phyloP scores from a whole-genome alignment of 2,888 invertebrate species.

The Sinelater perroti region DNA sequence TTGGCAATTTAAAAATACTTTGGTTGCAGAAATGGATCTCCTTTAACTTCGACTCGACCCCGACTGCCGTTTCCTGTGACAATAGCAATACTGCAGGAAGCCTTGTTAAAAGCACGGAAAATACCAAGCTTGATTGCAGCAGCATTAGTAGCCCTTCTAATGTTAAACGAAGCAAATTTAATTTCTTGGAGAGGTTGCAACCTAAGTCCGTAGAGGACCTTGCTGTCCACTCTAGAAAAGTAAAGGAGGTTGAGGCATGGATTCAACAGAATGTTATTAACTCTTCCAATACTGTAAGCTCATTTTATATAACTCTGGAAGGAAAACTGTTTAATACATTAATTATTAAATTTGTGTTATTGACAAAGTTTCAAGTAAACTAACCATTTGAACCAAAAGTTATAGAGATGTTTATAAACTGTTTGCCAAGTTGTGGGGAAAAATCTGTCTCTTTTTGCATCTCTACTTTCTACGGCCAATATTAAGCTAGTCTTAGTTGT shows the following conservation, averaged over 20 bases:
- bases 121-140: conserved; percentile 2
- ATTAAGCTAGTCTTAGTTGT: too few species aligned
- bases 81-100: not conserved
- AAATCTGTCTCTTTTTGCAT: too few species aligned
- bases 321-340: too few species aligned
- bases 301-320: too few species aligned
- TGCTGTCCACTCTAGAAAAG: conserved; percentile 78
- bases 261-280: conserved; percentile 54
- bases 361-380: too few species aligned
- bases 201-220: conserved; percentile 70
- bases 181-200: conserved; percentile 70
- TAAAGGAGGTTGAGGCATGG: conserved; percentile 78
- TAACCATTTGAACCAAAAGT: too few species aligned
- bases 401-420: too few species aligned
- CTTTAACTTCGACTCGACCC: conserved; percentile 38
- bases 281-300: not conserved
- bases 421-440: too few species aligned
- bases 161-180: conserved; percentile 45
- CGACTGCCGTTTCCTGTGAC: too few species aligned
- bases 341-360: too few species aligned
- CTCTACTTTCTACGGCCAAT: too few species aligned
- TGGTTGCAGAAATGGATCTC: conserved; percentile 44
- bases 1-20: not conserved
- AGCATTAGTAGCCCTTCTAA: conserved; percentile 6
- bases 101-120: conserved; percentile 5